Evolutionary conservation across 2,888 invertebrate genomes (phyloP), one percentile per base, ranked within the genome.

Genomic region (Prosapia bicincta): DNA sequence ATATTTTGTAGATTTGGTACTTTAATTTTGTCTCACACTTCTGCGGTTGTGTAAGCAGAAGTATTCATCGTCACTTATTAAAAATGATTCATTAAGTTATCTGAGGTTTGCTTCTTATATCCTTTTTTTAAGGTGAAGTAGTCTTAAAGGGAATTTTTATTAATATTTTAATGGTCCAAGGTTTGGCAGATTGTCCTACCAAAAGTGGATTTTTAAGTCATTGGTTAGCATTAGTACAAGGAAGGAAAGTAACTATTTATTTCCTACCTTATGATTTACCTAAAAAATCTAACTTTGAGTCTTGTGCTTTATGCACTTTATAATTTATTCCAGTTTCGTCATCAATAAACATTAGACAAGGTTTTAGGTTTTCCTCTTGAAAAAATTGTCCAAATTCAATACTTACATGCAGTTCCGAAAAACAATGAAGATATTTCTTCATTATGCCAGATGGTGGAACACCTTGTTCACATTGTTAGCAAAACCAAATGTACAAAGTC

Each of bases 1-100:
- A 24, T 76, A 68, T 74, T 79, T 66, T 71, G 66, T 13, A 79
- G 76, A 2, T 74, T 77, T 24, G 72, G 65, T 7, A 74, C 30
- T 26, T 72, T 72, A 9, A 80, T 77, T 43, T 76, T 75, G 9
- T 79, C 77, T 76, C 78, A 80, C 2, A 9, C 30, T 30, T 30
- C 30, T 30, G 30, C 30, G 9, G 30, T 9, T 9, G 9, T 6
- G 30, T 30, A 30, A 30, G 9, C 9, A 9, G 9, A 5, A 9
- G 30, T 30, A 5, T 30, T 30, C 5, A 30, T 30, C 6, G 30
- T 30, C 30, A 30, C 30, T 30, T 30, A 6, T 30, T 30, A 6
- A 30, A 30, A 9, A 30, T 6, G 30, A 30, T 30, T 30, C 30
- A 30, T 30, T 30, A 30, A 6, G 54, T 1, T 20, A 2, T 5